Conservation (phyloP, 1,140 invertebrate genomes). For the Scaptomyza montana region DNA sequence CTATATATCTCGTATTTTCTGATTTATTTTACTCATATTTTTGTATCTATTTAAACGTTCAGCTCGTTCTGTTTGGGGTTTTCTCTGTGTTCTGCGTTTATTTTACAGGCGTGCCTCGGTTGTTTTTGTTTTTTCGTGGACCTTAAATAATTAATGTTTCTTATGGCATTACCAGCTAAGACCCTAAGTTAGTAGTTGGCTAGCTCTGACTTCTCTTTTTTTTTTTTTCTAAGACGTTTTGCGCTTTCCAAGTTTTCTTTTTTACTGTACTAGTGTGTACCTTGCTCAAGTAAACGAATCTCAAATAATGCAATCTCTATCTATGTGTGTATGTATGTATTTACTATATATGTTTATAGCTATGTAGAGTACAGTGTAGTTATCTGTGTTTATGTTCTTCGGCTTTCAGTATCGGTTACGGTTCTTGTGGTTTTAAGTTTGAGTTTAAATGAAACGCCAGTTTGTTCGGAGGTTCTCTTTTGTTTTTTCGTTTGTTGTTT, state of each 20-base stretch:
- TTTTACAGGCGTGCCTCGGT: conserved; percentile 70
- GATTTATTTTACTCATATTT: conserved; percentile 25
- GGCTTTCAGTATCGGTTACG: conserved; percentile 14
- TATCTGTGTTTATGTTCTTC: conserved; percentile 7
- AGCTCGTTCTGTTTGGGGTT: conserved; percentile 25
- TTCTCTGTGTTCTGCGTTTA: conserved; percentile 33
- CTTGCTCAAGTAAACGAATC: conserved; percentile 62
- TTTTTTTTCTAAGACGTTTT: conserved; percentile 65
- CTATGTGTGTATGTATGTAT: conserved; percentile 60
- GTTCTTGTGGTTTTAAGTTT: conserved; percentile 25
- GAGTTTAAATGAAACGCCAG: conserved; percentile 76
- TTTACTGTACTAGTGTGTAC: conserved; percentile 58
- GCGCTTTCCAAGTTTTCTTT: conserved; percentile 73
- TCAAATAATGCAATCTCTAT: conserved; percentile 62
- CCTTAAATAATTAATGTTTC: conserved; percentile 25
- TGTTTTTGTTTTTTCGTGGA: background rate
- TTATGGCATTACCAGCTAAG: conserved; percentile 5
- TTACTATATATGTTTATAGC: conserved; percentile 55
- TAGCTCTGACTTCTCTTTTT: conserved; percentile 54
- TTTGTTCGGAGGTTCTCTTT: conserved; percentile 73
- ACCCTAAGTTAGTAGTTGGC: conserved; percentile 32
- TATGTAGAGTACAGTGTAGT: conserved; percentile 66
- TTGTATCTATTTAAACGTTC: conserved; percentile 30
- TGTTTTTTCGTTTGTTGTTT: too few relatives aligned
- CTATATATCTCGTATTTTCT: background rate